phyloP scores from a whole-genome alignment of 2,797 vertebrate species.

The Kryptopterus vitreolus region DNA sequence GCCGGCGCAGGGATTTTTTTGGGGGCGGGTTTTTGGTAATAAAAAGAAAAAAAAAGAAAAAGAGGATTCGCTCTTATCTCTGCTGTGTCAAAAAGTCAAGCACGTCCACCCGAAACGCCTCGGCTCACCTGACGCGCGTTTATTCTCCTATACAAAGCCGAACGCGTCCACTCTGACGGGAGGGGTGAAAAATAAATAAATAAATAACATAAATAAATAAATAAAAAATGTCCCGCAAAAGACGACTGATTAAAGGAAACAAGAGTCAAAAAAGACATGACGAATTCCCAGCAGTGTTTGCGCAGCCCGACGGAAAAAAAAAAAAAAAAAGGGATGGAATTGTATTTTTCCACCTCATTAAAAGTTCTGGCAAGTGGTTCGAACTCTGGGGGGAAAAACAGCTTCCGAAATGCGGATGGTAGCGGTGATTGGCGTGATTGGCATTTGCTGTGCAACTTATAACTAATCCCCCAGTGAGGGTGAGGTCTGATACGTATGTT shows the following conservation, averaged over 20 bases:
- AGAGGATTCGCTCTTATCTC: constrained; percentile 18
- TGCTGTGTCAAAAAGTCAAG: constrained; percentile 30
- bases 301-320: constrained; percentile 50
- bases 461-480: constrained; percentile 36
- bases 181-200: too few species aligned
- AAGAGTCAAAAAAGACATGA: constrained; percentile 44
- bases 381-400: constrained; percentile 51
- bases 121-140: constrained; percentile 13
- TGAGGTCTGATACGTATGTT: constrained; percentile 21
- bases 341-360: constrained; percentile 66
- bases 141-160: constrained; percentile 31
- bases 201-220: too few species aligned
- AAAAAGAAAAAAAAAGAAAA: too few species aligned
- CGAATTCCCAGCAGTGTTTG: constrained; percentile 58
- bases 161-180: constrained; percentile 32
- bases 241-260: constrained; percentile 47
- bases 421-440: constrained; percentile 27
- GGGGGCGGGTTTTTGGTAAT: too few species aligned
- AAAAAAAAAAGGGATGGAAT: constrained; percentile 61
- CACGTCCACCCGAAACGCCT: constrained; percentile 29
- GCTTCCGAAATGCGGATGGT: constrained; percentile 38
- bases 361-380: constrained; percentile 59
- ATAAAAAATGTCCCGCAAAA: constrained; percentile 4
- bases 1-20: constrained; percentile 17
- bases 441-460: constrained; percentile 40